phyloP scores from a whole-genome alignment of 1,140 invertebrate genomes.

The Nasonia longicornis region DNA sequence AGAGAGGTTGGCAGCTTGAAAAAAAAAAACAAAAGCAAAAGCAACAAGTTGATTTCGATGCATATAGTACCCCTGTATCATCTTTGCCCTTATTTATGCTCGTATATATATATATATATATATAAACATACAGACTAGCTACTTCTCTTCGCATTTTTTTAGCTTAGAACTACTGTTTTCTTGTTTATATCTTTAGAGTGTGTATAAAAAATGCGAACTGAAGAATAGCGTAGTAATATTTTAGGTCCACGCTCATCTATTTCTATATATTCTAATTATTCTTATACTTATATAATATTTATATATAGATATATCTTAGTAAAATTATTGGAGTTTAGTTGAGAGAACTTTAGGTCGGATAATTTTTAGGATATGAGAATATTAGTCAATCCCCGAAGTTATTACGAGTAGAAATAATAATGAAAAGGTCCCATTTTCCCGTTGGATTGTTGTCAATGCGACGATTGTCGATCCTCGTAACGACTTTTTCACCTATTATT shows the following conservation, averaged over 20 bases:
- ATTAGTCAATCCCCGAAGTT: constrained; percentile 28
- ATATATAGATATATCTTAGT: constrained; percentile 22
- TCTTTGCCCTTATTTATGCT: constrained; percentile 49
- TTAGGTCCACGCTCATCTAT: constrained; percentile 60
- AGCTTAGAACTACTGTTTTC: constrained; percentile 3
- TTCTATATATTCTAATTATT: constrained; percentile 41
- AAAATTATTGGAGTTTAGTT: constrained; percentile 29
- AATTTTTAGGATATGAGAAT: constrained; percentile 29
- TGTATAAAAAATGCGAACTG: constrained; percentile 26
- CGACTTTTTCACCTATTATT: background rate
- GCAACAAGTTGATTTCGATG: constrained; percentile 61
- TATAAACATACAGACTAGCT: constrained; percentile 27
- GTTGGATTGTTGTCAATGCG: constrained; percentile 3
- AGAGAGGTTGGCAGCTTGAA: constrained; percentile 80
- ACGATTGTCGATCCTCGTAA: constrained; percentile 31
- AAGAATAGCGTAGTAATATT: constrained; percentile 43
- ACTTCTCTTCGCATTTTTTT: constrained; percentile 41
- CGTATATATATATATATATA: constrained; percentile 23
- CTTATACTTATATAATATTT: background rate
- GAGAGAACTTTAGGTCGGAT: constrained; percentile 30
- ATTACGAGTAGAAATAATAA: constrained; percentile 28
- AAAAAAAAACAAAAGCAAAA: constrained; percentile 51
- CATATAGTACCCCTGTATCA: constrained; percentile 60
- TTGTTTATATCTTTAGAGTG: background rate
- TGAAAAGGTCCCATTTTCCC: constrained; percentile 19